Conservation (phyloP, 2,888 invertebrate species). For the Drosophila quinaria region DNA sequence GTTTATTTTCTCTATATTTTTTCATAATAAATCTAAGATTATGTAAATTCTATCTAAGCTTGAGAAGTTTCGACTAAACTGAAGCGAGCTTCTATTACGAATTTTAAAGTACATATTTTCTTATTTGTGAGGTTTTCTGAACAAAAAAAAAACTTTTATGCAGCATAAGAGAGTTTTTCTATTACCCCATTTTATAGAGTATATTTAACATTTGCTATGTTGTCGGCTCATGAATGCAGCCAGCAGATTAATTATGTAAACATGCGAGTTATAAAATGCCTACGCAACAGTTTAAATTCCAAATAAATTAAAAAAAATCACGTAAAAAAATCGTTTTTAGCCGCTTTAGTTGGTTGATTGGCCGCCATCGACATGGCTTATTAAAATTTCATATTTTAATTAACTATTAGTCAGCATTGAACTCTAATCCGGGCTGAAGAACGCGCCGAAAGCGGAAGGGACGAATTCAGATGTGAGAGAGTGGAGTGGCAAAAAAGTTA, state of each 20-base stretch:
- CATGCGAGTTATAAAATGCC: slow-evolving; percentile 41
- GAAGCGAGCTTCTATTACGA: too few relatives aligned
- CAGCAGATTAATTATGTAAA: slow-evolving; percentile 68
- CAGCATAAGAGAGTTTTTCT: not conserved
- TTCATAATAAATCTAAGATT: too few relatives aligned
- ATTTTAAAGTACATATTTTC: too few relatives aligned
- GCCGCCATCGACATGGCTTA: slow-evolving; percentile 31
- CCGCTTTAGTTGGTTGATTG: slow-evolving; percentile 16
- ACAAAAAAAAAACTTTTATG: too few relatives aligned
- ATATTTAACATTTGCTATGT: not conserved
- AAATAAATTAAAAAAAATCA: slow-evolving; percentile 35
- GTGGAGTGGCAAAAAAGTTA: slow-evolving; percentile 68
- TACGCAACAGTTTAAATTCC: slow-evolving; percentile 60
- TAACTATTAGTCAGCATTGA: slow-evolving; percentile 65
- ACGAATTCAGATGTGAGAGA: not conserved
- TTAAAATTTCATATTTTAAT: slow-evolving; percentile 78
- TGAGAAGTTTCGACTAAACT: not conserved
- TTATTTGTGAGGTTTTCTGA: too few relatives aligned
- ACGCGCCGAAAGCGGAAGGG: slow-evolving; percentile 8
- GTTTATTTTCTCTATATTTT: too few relatives aligned
- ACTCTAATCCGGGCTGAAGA: slow-evolving; percentile 63
- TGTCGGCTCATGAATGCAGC: slow-evolving; percentile 58
- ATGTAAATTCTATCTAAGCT: too few relatives aligned
- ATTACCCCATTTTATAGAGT: not conserved
- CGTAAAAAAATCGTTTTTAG: slow-evolving; percentile 28